Evolutionary conservation across 2,797 vertebrate species (phyloP), one percentile per base, ranked within the genome.

Genomic region (Babyrousa celebensis): DNA sequence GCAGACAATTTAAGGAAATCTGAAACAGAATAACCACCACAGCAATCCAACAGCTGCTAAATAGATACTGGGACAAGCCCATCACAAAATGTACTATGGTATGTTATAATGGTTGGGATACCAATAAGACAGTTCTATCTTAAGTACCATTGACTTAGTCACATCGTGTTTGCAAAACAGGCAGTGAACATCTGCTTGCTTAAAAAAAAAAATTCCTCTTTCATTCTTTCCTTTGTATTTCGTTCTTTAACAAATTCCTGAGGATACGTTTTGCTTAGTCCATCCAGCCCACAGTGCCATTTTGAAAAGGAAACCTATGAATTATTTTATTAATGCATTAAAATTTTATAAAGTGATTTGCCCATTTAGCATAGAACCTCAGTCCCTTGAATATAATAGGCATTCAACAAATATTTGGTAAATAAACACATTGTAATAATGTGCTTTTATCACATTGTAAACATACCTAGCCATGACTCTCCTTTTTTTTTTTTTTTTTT

Each of bases 11-110:
- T 83, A 79, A 83, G 29, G 84, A 72, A 84, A 83, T 86, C 40
- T 83, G 84, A 84, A 74, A 84, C 85, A 84, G 82, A 85, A 67
- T 29, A 67, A 32, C 54, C 82, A 43, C 18, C 5, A 56, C 84
- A 87, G 10, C 88, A 90, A 27, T 17, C 58, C 29, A 77, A 54
- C 89, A 96, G 91, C 91, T 93, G 79, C 36, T 89, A 7, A 8
- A 6, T 29, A 52, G 71, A 75, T 58, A 63, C 54, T 72, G 62
- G 68, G 84, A 89, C 2, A 23, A 88, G 32, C 91, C 87, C 85
- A 25, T 85, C 20, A 18, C 56, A 65, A 89, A 92, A 95, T 91
- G 92, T 82, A 80, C 92, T 89, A 77, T 78, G 95, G 85, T 77
- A 85, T 91, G 70, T 91, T 71, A 12, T 32, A 65, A 75, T 48